Conservation (phyloP, 1,140 invertebrate genomes). For the Episyrphus balteatus region DNA sequence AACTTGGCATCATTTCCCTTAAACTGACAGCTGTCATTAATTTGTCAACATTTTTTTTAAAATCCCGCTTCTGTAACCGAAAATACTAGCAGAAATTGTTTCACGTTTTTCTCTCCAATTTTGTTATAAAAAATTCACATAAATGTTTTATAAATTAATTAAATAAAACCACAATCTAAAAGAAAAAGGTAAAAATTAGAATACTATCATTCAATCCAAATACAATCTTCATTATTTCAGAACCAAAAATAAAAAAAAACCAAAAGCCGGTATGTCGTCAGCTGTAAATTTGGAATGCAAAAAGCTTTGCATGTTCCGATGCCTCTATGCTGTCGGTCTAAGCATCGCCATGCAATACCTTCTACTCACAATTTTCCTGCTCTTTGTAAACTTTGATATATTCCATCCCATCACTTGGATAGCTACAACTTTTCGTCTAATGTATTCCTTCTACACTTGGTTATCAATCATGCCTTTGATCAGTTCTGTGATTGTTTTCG, state of each 20-base stretch:
- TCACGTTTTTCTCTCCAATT: no score
- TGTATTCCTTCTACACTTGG: slow-evolving; percentile 44
- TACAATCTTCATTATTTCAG: not conserved
- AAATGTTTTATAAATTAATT: no score
- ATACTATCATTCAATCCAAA: no score
- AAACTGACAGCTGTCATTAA: no score
- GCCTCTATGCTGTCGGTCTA: slow-evolving; percentile 15
- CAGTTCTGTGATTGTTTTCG: slow-evolving; percentile 42
- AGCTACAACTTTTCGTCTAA: slow-evolving; percentile 34
- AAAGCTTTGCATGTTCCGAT: slow-evolving; percentile 15
- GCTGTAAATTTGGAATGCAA: slow-evolving; percentile 9
- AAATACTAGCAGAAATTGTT: no score
- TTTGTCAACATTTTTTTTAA: no score
- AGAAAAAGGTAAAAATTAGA: no score
- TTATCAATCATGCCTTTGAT: slow-evolving; percentile 43
- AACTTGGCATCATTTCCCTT: no score
- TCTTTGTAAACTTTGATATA: slow-evolving; percentile 42
- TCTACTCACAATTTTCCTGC: slow-evolving; percentile 40
- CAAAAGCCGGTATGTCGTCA: not conserved
- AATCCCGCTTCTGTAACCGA: no score
- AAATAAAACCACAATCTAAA: no score
- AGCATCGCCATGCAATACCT: slow-evolving; percentile 24
- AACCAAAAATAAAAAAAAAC: not conserved
- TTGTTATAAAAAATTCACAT: no score
- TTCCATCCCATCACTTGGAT: slow-evolving; percentile 44